A percentile compares a stretch with the other conserved stretches of the same genome.
Conservation (phyloP, 2,113 vertebrate genomes). For the Girardinichthys multiradiatus region DNA sequence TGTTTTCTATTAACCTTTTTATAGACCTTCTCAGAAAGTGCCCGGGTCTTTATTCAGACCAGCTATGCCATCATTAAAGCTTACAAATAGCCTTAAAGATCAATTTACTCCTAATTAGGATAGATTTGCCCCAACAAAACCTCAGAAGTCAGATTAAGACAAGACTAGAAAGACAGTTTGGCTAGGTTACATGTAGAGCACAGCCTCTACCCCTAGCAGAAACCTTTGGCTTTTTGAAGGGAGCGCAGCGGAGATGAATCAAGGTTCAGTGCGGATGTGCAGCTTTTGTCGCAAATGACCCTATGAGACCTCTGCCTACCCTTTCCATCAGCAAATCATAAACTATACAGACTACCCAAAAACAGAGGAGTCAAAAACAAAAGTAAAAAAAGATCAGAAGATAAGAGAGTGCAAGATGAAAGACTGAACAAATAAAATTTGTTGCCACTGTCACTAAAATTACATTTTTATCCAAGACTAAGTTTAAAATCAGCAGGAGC, state of each 20-base stretch:
- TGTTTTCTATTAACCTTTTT: constrained; percentile 4
- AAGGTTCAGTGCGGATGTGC: constrained; percentile 66
- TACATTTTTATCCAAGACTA: background rate
- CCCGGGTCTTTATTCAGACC: background rate
- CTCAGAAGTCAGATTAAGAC: constrained; percentile 55
- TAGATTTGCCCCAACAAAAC: constrained; percentile 28
- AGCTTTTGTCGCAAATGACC: constrained; percentile 65
- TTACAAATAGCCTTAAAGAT: constrained; percentile 13
- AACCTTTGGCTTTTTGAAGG: constrained; percentile 53
- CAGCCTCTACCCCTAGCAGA: constrained; percentile 46
- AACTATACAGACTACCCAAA: constrained; percentile 40
- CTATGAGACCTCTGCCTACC: constrained; percentile 44
- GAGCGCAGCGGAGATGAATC: constrained; percentile 54
- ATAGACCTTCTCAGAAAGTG: constrained; percentile 1
- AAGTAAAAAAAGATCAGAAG: background rate
- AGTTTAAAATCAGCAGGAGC: background rate
- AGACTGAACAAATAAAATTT: constrained; percentile 32
- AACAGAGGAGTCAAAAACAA: constrained; percentile 23
- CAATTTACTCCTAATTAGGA: constrained; percentile 11
- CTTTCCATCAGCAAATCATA: constrained; percentile 67
- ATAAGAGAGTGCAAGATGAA: constrained; percentile 31
- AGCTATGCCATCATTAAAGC: constrained; percentile 7
- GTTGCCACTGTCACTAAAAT: constrained; percentile 15
- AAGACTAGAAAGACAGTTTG: constrained; percentile 46
- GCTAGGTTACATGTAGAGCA: constrained; percentile 21